Percentiles rank a stretch among this genome's conserved stretches.
These are phyloP conservation scores for Orgyia antiqua DNA, from an alignment of 2,888 invertebrate species.

Conservation along the genomic window DNA sequence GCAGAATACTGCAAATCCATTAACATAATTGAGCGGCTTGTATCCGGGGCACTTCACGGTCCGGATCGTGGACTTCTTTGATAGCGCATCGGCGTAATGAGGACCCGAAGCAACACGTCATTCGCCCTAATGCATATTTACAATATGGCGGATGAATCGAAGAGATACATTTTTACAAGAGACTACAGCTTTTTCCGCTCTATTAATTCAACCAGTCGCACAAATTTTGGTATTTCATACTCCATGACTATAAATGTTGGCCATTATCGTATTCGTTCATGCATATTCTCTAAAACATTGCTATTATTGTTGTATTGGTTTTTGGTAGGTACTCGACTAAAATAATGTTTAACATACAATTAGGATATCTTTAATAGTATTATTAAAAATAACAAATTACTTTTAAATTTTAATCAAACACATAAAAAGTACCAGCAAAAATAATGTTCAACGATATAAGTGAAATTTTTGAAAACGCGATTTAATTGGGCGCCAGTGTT, in stretches of 20 bases:
- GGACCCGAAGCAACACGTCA: conserved; percentile 45
- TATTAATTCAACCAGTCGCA: conserved; percentile 39
- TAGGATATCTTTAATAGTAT: too few species aligned
- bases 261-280: conserved; percentile 17
- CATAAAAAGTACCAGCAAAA: conserved; percentile 39
- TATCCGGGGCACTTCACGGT: conserved; percentile 62
- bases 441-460: conserved; percentile 27
- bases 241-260: conserved; percentile 31
- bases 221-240: conserved; percentile 38
- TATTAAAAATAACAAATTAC: too few species aligned
- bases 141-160: conserved; percentile 42
- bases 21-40: conserved; percentile 71
- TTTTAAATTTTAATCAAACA: conserved; percentile 7
- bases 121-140: conserved; percentile 65
- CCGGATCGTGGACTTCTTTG: conserved; percentile 62
- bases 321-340: too few species aligned
- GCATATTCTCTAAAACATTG: conserved; percentile 7
- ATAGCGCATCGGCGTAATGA: conserved; percentile 63
- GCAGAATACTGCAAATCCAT: conserved; percentile 58
- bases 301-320: too few species aligned
- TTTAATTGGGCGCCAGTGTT: conserved; percentile 62
- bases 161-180: conserved; percentile 36
- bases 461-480: conserved; percentile 53
- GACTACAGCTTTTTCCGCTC: conserved; percentile 39
- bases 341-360: too few species aligned